Evolutionary conservation across 2,113 vertebrate species (phyloP).

Genomic region (Sciurus niger): DNA sequence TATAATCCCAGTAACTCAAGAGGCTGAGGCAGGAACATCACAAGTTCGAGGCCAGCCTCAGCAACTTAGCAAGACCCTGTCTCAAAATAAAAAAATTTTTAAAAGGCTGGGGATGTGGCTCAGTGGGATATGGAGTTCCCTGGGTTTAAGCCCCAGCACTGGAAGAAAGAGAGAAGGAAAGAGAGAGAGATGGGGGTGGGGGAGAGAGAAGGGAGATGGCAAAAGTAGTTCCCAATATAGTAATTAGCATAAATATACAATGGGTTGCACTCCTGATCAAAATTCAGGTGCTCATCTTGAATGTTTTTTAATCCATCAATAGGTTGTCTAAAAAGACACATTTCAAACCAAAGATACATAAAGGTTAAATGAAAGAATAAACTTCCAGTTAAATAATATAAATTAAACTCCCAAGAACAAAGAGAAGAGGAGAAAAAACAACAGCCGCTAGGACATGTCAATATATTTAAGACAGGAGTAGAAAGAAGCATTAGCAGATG

Average conservation of each 20-base stretch:
- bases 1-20: too few relatives aligned
- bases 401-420: neutral
- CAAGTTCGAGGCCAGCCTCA: too few relatives aligned
- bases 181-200: too few relatives aligned
- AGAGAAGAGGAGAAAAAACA: neutral
- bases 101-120: too few relatives aligned
- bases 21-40: too few relatives aligned
- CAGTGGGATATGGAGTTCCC: too few relatives aligned
- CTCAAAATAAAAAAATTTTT: too few relatives aligned
- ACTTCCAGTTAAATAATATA: neutral
- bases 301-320: slow-evolving; percentile 51
- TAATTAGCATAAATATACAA: neutral
- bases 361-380: slow-evolving; percentile 31
- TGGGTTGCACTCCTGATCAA: slow-evolving; percentile 12
- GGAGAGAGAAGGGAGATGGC: too few relatives aligned
- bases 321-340: neutral
- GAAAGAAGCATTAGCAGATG: neutral
- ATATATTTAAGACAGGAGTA: neutral
- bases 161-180: too few relatives aligned
- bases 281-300: neutral
- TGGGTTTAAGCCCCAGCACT: too few relatives aligned
- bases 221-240: neutral
- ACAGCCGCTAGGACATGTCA: neutral
- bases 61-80: too few relatives aligned
- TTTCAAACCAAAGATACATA: neutral